These are phyloP conservation scores for Etheostoma cragini DNA, from an alignment of 2,113 vertebrate species.

Conservation along the genomic window DNA sequence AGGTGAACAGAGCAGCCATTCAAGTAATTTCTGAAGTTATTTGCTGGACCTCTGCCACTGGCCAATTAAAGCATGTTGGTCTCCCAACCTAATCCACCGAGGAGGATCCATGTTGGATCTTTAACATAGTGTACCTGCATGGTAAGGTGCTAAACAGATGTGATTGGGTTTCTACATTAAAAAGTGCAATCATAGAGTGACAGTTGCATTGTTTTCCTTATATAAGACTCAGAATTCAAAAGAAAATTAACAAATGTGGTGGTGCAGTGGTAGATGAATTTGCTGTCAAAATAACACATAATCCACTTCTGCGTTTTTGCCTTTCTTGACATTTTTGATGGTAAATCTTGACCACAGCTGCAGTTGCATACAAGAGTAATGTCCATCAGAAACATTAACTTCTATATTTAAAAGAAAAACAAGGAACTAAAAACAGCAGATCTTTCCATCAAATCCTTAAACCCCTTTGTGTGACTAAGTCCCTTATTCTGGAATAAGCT, in stretches of 20 bases:
- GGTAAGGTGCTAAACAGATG: conserved; percentile 9
- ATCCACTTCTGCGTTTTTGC: background rate
- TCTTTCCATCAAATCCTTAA: conserved; percentile 33
- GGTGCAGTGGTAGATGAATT: background rate
- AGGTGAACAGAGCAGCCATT: conserved; percentile 70
- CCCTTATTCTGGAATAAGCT: conserved; percentile 59
- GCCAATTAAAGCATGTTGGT: conserved; percentile 50
- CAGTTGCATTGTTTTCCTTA: background rate
- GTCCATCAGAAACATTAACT: background rate
- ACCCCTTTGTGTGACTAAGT: conserved; percentile 44
- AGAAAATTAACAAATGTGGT: background rate
- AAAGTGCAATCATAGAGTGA: background rate
- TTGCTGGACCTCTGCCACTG: conserved; percentile 60
- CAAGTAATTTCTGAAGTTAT: conserved; percentile 63
- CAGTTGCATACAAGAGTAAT: background rate
- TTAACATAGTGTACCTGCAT: conserved; percentile 19
- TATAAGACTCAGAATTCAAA: background rate
- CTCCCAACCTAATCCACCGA: conserved; percentile 36
- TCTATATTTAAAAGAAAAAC: background rate
- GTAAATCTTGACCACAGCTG: background rate
- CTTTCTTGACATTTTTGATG: background rate
- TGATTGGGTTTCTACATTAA: background rate
- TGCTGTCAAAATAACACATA: background rate
- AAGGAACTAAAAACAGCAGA: conserved; percentile 22
- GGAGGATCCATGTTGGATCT: conserved; percentile 34